These are phyloP conservation scores for Diplolepis rosae DNA, from an alignment of 2,888 invertebrate species.

Conservation along the genomic window DNA sequence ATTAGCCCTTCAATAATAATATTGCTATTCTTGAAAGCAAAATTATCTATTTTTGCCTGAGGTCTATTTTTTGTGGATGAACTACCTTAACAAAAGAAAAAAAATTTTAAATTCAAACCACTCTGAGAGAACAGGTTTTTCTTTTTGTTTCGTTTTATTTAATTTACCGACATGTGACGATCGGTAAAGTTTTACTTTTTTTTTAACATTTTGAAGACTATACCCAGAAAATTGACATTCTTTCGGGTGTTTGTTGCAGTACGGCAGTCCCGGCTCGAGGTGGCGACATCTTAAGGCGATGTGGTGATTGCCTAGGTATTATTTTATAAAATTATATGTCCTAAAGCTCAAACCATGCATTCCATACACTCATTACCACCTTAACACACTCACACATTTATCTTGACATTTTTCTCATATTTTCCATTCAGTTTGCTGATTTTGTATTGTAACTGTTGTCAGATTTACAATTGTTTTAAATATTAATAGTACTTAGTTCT, in stretches of 20 bases:
- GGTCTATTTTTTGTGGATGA: no score
- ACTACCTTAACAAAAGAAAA: no score
- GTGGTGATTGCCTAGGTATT: constrained; percentile 72
- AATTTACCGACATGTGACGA: constrained; percentile 48
- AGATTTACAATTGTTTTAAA: no score
- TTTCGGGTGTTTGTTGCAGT: constrained; percentile 81
- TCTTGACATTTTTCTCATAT: background rate
- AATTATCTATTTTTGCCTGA: no score
- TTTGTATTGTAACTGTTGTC: no score
- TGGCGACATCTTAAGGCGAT: constrained; percentile 85
- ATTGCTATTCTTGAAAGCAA: no score
- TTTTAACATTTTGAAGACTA: constrained; percentile 47
- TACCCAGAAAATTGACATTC: constrained; percentile 62
- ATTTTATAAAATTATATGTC: constrained; percentile 48
- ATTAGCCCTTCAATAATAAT: no score
- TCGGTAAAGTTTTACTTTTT: constrained; percentile 42
- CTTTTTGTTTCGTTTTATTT: constrained; percentile 30
- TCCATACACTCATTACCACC: background rate
- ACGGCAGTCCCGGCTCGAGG: constrained; percentile 93
- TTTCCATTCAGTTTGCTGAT: background rate
- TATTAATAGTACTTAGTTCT: no score
- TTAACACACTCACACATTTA: background rate
- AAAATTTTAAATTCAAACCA: constrained; percentile 8
- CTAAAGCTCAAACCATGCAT: background rate
- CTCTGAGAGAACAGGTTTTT: constrained; percentile 10